Conservation (phyloP, 2,888 invertebrate genomes). For the Limnephilus marmoratus region DNA sequence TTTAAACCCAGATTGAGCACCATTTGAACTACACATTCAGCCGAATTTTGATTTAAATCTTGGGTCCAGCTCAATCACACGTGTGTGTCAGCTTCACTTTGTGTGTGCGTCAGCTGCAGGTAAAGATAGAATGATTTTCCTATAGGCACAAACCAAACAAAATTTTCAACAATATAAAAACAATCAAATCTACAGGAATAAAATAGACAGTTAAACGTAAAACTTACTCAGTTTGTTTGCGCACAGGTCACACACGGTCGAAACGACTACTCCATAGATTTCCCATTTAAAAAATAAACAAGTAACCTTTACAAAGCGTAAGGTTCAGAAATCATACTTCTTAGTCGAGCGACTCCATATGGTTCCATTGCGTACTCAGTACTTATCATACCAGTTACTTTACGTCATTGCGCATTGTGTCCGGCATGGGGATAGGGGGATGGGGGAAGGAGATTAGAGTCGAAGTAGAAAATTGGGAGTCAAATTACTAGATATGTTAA, state of each 20-base stretch:
- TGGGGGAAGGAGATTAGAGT: background rate
- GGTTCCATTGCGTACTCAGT: constrained; percentile 72
- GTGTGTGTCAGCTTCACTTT: too few species aligned
- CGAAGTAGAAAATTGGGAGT: too few species aligned
- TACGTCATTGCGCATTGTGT: constrained; percentile 62
- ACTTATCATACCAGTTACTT: background rate
- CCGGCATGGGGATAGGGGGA: background rate
- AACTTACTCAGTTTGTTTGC: background rate
- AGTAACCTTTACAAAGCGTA: constrained; percentile 34
- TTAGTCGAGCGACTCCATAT: constrained; percentile 84
- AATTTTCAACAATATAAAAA: too few species aligned
- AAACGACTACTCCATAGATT: constrained; percentile 85
- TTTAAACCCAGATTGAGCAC: too few species aligned
- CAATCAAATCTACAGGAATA: background rate
- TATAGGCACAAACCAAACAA: too few species aligned
- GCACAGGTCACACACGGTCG: constrained; percentile 45
- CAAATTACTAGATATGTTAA: too few species aligned
- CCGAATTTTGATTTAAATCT: too few species aligned
- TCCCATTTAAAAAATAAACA: constrained; percentile 71
- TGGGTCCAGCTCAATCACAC: too few species aligned
- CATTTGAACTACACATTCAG: too few species aligned
- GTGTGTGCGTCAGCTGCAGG: too few species aligned
- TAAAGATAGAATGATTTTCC: too few species aligned
- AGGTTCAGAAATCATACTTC: constrained; percentile 80
- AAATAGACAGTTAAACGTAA: background rate